Evolutionary conservation across 1,140 invertebrate genomes (phyloP), one percentile per base, ranked within the genome.

Genomic region (Brachionus koreanus): DNA sequence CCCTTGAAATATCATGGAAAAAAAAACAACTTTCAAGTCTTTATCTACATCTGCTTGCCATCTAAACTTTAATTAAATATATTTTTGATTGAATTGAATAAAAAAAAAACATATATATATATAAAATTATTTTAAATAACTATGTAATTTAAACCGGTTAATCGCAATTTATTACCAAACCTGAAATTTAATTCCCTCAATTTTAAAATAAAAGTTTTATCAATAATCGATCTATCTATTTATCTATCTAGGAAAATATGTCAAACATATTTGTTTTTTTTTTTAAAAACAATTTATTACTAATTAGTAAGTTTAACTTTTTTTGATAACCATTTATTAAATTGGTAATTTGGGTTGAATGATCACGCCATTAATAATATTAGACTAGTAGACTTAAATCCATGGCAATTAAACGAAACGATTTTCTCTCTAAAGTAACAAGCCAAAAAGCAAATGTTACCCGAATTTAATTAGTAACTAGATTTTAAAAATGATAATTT

Each of bases 301-400:
- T 65, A 65, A 65, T 65, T 65, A 65, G 33, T 65, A 65, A 33
- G n/a, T 65, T 65, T 65, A 33, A 33, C 33, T 65, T n/a, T 65
- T 65, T 65, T 65, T 65, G 63, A 65, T 65, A 65, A 65, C 63
- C 63, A 65, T 65, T 65, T 65, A 65, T 65, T 65, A 65, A 37
- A 65, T 65, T 65, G 63, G 63, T 65, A 65, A 65, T 69, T 39
- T 37, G 65, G 65, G 33, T 69, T 69, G 65, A 69, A 69, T 69
- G 65, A 39, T 69, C 65, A 69, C 65, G 65, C 65, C 37, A 69
- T 69, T 69, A 69, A 69, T 69, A 39, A 69, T 19, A 69, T 39
- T 37, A 69, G 35, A 69, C 16, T 37, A 57, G 49, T 57, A 57
- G 49, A 57, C 19, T 57, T 23, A 57, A 57, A 37, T 39, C 29